phyloP scores from a whole-genome alignment of 2,113 vertebrate species.

The Paedocypris sp. region DNA sequence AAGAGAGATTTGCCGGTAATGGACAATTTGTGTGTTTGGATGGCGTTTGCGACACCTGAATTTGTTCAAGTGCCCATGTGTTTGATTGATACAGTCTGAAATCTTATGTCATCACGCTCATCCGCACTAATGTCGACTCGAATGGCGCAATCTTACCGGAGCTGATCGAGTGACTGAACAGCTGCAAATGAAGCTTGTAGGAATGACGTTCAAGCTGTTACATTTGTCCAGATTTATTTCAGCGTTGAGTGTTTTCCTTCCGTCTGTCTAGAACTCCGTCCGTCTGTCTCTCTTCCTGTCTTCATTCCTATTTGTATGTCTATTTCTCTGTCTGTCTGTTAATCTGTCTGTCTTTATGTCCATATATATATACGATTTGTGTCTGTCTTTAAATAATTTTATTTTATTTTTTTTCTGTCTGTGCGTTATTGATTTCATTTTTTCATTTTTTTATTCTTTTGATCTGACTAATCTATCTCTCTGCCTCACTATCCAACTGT shows the following conservation, averaged over 20 bases:
- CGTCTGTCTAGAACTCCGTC: constrained; percentile 8
- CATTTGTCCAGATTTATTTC: constrained; percentile 9
- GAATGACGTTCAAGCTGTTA: constrained; percentile 6
- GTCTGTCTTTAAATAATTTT: too few species aligned
- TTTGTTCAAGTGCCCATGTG: constrained; percentile 21
- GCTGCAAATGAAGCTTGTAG: constrained; percentile 21
- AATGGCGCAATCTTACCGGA: constrained; percentile 9
- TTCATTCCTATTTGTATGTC: not conserved
- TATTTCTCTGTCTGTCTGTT: too few species aligned
- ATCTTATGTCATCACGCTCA: constrained; percentile 29
- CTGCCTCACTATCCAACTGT: too few species aligned
- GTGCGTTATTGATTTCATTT: too few species aligned
- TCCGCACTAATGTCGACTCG: constrained; percentile 22
- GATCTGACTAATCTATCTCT: too few species aligned
- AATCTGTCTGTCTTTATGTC: too few species aligned
- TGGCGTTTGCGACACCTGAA: constrained; percentile 10
- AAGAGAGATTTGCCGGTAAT: constrained; percentile 24
- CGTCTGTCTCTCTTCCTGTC: not conserved
- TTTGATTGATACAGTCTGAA: constrained; percentile 34
- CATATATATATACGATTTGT: too few species aligned
- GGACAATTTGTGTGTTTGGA: constrained; percentile 22
- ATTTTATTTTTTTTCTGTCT: too few species aligned
- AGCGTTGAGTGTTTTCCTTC: constrained; percentile 14
- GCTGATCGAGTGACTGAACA: constrained; percentile 19
- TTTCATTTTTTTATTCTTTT: too few species aligned